Evolutionary conservation across 2,888 invertebrate genomes (phyloP), one percentile per base, ranked within the genome.

Genomic region (Volucella zonaria): DNA sequence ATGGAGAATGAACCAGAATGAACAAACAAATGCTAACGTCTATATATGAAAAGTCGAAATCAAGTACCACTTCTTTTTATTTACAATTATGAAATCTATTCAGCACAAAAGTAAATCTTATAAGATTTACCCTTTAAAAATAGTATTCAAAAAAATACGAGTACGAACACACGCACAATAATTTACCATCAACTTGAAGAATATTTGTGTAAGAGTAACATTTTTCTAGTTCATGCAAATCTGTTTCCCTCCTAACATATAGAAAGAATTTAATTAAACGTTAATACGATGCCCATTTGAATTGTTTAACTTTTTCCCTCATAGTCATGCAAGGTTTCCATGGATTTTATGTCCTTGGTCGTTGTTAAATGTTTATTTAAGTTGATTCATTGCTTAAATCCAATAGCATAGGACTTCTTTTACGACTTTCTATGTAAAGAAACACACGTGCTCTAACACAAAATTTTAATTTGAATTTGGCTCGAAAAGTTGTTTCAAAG

Each of bases 301-400:
- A 31, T 12, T 18, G 42, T 14, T 58, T 58, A 42, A 31, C 31
- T 6, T 40, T 42, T 14, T n/a, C 58, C 10, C 40, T 18, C 11
- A 8, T 40, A 23, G 43, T 23, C 59, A 61, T 42, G 59, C 59
- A 43, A 58, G 3, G 15, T 4, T 14, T 10, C 8, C 15, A 15
- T 10, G 11, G 45, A 45, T n/a, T 1, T 12, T 14, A 18, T 43
- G 12, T 43, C 38, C 14, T 56, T 59, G 4, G 10, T 15, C 12
- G 15, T 42, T 2, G 11, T 61, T 43, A 61, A 61, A 61, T 61
- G 45, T 45, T 61, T 61, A 61, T n/a, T n/a, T 45, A n/a, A 23
- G 12, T 14, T 43, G 43, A 59, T 12, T 59, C 11, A 43, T 43
- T 15, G 12, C 18, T 45, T 2, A 23, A 23, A 8, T 6, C 23